phyloP scores from a whole-genome alignment of 2,113 vertebrate genomes.

The Brachypteracias leptosomus region DNA sequence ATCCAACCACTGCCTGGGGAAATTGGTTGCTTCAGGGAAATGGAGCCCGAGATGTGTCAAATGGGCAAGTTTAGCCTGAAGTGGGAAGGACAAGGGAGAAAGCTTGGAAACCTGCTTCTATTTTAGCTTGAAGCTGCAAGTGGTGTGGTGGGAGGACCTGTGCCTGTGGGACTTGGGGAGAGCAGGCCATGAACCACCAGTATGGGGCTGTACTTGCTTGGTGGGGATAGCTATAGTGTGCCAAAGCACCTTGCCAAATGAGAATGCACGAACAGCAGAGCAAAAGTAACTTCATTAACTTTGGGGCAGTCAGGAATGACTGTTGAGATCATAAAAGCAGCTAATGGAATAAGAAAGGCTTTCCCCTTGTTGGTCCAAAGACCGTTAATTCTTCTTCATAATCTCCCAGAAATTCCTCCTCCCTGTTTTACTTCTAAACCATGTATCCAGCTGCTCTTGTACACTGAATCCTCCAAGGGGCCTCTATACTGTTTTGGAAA shows the following conservation, averaged over 20 bases:
- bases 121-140: not conserved
- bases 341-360: not conserved
- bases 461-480: not conserved
- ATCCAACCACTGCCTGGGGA: not conserved
- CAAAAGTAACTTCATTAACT: not conserved
- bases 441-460: not conserved
- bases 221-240: not conserved
- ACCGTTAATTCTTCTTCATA: not conserved
- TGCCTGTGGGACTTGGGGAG: not conserved
- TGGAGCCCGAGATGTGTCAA: not conserved
- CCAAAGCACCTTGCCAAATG: not conserved
- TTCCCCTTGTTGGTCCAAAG: not conserved
- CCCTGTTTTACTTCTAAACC: not conserved
- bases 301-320: not conserved
- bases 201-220: accelerated
- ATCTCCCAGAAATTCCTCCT: not conserved
- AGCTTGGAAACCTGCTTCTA: not conserved
- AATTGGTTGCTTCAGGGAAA: not conserved
- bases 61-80: not conserved
- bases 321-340: not conserved
- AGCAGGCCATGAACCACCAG: accelerated
- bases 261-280: not conserved
- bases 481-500: not conserved
- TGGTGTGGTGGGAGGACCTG: not conserved
- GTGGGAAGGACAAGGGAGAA: not conserved